Evolutionary conservation across 2,113 vertebrate species (phyloP).

Genomic region (Python bivittatus): DNA sequence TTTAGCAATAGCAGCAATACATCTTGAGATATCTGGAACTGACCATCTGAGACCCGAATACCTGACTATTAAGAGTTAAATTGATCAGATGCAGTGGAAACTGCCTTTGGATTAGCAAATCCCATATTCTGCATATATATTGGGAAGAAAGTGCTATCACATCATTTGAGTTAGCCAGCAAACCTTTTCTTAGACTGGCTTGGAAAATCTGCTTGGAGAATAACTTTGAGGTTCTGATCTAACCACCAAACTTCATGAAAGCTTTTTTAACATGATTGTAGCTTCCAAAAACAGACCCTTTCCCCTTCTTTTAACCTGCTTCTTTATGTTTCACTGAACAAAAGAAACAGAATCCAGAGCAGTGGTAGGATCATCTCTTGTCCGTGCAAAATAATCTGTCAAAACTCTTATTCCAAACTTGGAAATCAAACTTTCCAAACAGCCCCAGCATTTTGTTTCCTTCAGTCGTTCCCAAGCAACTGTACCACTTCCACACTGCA

Average conservation of each 20-base stretch:
- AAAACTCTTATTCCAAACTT: not conserved
- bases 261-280: not conserved
- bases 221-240: no score
- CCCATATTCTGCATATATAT: no score
- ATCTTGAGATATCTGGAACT: no score
- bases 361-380: constrained; percentile 10
- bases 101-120: no score
- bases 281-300: not conserved
- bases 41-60: not conserved
- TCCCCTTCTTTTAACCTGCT: not conserved
- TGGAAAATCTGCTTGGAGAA: no score
- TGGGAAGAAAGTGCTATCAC: no score
- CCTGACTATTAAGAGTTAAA: not conserved
- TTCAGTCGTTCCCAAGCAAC: not conserved
- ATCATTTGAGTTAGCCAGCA: no score
- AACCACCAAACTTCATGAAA: not conserved
- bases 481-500: not conserved
- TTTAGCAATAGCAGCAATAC: not conserved
- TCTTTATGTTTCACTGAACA: not conserved
- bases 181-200: no score
- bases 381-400: not conserved
- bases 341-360: not conserved
- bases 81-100: no score
- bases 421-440: constrained; percentile 13
- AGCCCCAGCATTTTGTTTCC: not conserved